These are phyloP conservation scores for Dichetophora obliterata DNA, from an alignment of 2,888 invertebrate genomes.

Conservation along the genomic window DNA sequence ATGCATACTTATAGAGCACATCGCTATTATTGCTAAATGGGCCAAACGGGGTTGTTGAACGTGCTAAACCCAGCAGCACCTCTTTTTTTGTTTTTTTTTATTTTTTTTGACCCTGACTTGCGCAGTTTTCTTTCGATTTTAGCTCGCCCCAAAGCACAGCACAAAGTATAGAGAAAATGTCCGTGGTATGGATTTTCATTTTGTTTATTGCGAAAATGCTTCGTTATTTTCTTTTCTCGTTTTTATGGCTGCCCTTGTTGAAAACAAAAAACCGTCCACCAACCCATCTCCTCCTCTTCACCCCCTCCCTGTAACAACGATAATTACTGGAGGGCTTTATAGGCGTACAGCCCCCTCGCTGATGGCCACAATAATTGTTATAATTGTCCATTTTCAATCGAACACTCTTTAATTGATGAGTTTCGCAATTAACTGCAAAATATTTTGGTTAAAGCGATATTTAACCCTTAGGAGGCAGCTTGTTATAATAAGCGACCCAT, in stretches of 20 bases:
- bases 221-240: background rate
- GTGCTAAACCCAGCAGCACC: constrained; percentile 24
- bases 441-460: constrained; percentile 50
- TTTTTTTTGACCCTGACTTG: constrained; percentile 65
- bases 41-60: constrained; percentile 56
- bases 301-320: background rate
- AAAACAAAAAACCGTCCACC: background rate
- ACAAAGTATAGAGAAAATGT: constrained; percentile 13
- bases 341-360: constrained; percentile 39
- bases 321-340: background rate
- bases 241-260: constrained; percentile 19
- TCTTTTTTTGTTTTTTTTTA: no score
- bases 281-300: no score
- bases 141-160: constrained; percentile 12
- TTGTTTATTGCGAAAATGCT: constrained; percentile 14
- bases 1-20: background rate
- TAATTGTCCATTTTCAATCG: constrained; percentile 63
- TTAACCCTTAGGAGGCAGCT: constrained; percentile 41
- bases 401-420: constrained; percentile 60
- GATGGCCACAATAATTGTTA: constrained; percentile 59
- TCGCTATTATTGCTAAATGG: constrained; percentile 47
- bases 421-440: constrained; percentile 66
- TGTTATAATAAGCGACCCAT: background rate
- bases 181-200: constrained; percentile 17
- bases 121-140: constrained; percentile 55